phyloP scores from a whole-genome alignment of 1,140 invertebrate species.

The Drosophila pectinifera region DNA sequence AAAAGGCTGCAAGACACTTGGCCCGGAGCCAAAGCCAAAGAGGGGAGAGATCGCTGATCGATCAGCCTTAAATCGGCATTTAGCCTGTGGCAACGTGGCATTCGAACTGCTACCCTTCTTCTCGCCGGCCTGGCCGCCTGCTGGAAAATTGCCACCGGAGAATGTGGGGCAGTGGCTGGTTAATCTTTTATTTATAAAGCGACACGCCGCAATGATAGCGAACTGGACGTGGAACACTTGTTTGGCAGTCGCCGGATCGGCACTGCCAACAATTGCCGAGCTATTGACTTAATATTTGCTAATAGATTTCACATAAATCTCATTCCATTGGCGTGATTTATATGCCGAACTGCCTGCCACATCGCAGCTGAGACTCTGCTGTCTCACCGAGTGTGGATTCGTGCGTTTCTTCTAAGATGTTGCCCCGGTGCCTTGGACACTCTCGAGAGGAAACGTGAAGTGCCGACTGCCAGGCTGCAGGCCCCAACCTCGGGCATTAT shows the following conservation, averaged over 20 bases:
- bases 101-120: slow-evolving; percentile 55
- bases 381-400: slow-evolving; percentile 21
- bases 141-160: slow-evolving; percentile 45
- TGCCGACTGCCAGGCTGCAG: slow-evolving; percentile 21
- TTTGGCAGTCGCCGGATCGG: slow-evolving; percentile 28
- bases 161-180: slow-evolving; percentile 54
- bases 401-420: slow-evolving; percentile 15
- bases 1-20: slow-evolving; percentile 17
- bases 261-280: slow-evolving; percentile 58
- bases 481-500: slow-evolving; percentile 3
- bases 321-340: slow-evolving; percentile 70
- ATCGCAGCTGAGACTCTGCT: slow-evolving; percentile 48
- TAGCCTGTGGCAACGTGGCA: slow-evolving; percentile 55
- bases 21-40: background rate
- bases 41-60: slow-evolving; percentile 2
- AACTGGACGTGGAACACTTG: slow-evolving; percentile 44
- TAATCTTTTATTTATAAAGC: slow-evolving; percentile 75
- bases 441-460: slow-evolving; percentile 41
- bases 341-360: slow-evolving; percentile 50
- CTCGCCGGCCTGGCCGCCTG: slow-evolving; percentile 17
- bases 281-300: slow-evolving; percentile 77
- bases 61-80: slow-evolving; percentile 42
- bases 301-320: slow-evolving; percentile 80
- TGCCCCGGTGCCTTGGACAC: slow-evolving; percentile 11
- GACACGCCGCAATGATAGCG: slow-evolving; percentile 3